Evolutionary conservation across 1,140 invertebrate species (phyloP).

Genomic region (Drosophila tristis): DNA sequence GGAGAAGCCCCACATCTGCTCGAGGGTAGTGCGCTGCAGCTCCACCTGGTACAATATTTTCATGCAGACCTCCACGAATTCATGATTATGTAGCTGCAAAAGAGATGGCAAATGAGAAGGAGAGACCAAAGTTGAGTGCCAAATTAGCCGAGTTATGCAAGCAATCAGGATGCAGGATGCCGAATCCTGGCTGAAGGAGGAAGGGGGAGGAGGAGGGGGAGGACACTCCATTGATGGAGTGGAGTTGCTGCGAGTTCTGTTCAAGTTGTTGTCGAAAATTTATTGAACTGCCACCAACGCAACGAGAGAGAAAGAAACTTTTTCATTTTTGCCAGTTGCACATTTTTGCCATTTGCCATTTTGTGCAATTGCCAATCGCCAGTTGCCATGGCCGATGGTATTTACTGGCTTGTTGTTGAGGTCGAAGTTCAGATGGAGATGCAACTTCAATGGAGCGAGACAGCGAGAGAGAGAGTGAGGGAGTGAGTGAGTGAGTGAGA

Average conservation of each 20-base stretch:
- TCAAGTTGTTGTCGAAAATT: slow-evolving; percentile 73
- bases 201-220: not conserved
- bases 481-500: not conserved
- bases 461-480: not conserved
- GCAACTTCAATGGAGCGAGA: too few species aligned
- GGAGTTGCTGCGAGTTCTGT: slow-evolving; percentile 33
- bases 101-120: not conserved
- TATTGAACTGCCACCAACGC: slow-evolving; percentile 58
- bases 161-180: slow-evolving; percentile 7
- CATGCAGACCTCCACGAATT: slow-evolving; percentile 97
- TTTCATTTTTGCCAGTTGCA: slow-evolving; percentile 56
- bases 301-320: slow-evolving; percentile 30
- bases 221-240: slow-evolving; percentile 20
- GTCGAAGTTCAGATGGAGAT: slow-evolving; percentile 21
- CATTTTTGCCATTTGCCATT: slow-evolving; percentile 53
- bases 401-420: slow-evolving; percentile 61
- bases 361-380: slow-evolving; percentile 21
- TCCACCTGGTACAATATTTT: slow-evolving; percentile 99
- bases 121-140: slow-evolving; percentile 34
- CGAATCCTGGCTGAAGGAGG: too few species aligned
- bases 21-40: slow-evolving; percentile 92
- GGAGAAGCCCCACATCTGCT: slow-evolving; percentile 98
- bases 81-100: slow-evolving; percentile 94
- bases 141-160: slow-evolving; percentile 59
- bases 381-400: slow-evolving; percentile 30